A percentile compares a stretch with the other conserved stretches of the same genome.
These are phyloP conservation scores for Pararge aegeria DNA, from an alignment of 1,140 invertebrate species.

Conservation along the genomic window DNA sequence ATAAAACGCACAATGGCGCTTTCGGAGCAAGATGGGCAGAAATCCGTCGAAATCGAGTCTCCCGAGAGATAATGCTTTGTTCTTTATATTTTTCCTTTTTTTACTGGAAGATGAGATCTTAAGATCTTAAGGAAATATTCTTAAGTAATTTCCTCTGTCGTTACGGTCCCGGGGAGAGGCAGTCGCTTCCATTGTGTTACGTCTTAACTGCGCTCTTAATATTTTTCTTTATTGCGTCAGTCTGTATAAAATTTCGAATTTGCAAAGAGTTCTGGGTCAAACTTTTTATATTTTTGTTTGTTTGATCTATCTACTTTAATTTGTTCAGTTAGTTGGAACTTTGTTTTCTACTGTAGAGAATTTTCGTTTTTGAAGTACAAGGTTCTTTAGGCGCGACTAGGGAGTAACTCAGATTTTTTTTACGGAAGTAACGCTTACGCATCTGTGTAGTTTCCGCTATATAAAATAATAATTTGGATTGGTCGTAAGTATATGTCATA, in stretches of 20 bases:
- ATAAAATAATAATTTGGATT: too few species aligned
- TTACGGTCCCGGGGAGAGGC: constrained; percentile 32
- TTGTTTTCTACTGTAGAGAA: too few species aligned
- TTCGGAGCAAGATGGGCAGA: constrained; percentile 13
- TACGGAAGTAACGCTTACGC: too few species aligned
- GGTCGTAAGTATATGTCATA: too few species aligned
- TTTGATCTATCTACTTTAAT: constrained; percentile 1
- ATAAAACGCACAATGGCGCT: constrained; percentile 14
- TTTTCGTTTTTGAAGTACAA: not conserved
- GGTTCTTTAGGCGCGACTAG: not conserved
- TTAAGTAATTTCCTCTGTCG: constrained; percentile 50
- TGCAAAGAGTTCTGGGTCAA: constrained; percentile 19
- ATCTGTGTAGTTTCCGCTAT: too few species aligned
- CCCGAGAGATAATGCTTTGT: constrained; percentile 18
- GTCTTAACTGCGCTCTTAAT: constrained; percentile 38
- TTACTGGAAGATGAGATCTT: constrained; percentile 26
- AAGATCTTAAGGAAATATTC: constrained; percentile 42
- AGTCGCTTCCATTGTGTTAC: constrained; percentile 36
- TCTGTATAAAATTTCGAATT: constrained; percentile 38
- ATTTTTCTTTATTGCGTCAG: constrained; percentile 34
- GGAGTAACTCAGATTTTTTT: too few species aligned
- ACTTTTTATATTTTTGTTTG: not conserved
- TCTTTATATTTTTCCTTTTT: constrained; percentile 34
- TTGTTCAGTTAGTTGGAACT: not conserved
- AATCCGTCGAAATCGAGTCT: constrained; percentile 18